These are phyloP conservation scores for Trachelus tabidus DNA, from an alignment of 2,888 invertebrate species.

Conservation along the genomic window DNA sequence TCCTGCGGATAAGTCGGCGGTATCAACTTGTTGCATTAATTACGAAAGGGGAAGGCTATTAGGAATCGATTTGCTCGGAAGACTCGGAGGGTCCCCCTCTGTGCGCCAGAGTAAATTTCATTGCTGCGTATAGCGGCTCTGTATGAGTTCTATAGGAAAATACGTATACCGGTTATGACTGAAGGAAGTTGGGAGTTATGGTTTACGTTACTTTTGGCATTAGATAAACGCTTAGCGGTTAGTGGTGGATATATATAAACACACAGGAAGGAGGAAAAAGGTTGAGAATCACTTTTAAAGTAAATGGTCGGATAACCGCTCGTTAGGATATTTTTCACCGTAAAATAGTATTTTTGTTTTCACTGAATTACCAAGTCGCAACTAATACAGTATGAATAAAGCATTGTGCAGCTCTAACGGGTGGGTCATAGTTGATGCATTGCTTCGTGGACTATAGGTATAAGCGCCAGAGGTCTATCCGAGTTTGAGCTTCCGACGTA, in stretches of 20 bases:
- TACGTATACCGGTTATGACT: background rate
- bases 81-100: background rate
- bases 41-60: conserved; percentile 60
- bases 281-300: background rate
- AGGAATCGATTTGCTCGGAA: conserved; percentile 62
- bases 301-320: background rate
- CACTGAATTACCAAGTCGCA: background rate
- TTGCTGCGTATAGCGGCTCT: background rate
- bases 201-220: too few species aligned
- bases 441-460: background rate
- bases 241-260: too few species aligned
- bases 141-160: background rate
- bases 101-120: background rate
- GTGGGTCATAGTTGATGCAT: background rate
- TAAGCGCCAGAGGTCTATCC: background rate
- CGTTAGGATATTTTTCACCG: background rate
- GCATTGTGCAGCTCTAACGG: background rate
- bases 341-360: background rate
- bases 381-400: conserved; percentile 2
- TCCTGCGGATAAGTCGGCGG: conserved; percentile 58
- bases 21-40: conserved; percentile 67
- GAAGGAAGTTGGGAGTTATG: too few species aligned
- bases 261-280: background rate
- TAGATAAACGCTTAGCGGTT: too few species aligned
- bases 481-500: background rate